Conservation (phyloP, 2,797 vertebrate species). For the Pteronotus mesoamericanus region DNA sequence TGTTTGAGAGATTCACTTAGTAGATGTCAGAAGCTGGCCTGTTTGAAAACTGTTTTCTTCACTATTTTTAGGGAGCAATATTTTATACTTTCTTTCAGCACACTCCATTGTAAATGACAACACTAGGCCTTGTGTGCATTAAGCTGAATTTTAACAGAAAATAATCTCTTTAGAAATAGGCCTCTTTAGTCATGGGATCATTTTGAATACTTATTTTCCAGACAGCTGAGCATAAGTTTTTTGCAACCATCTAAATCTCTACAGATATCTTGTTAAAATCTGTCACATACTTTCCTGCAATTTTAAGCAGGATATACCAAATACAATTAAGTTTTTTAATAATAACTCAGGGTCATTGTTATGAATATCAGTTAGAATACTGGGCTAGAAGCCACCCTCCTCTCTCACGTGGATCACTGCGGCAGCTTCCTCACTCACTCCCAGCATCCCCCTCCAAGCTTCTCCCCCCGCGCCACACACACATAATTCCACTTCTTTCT, state of each 20-base stretch:
- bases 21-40: slow-evolving; percentile 33
- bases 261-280: slow-evolving; percentile 25
- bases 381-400: neutral
- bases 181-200: neutral
- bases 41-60: slow-evolving; percentile 40
- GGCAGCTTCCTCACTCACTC: neutral
- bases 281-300: neutral
- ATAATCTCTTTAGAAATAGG: slow-evolving; percentile 13
- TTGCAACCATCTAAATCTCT: neutral
- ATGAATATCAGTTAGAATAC: neutral
- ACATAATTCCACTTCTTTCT: neutral
- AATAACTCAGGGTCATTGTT: neutral
- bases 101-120: slow-evolving; percentile 9
- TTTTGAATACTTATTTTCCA: slow-evolving; percentile 17
- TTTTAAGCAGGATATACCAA: neutral
- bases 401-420: neutral
- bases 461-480: no score
- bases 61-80: neutral
- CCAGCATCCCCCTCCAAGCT: neutral
- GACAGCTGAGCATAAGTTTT: slow-evolving; percentile 15
- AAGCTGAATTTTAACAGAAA: slow-evolving; percentile 25
- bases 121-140: neutral
- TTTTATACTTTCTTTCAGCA: neutral
- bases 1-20: neutral
- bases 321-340: neutral